Evolutionary conservation across 2,888 invertebrate genomes (phyloP).

Genomic region (Chloromyia formosa): DNA sequence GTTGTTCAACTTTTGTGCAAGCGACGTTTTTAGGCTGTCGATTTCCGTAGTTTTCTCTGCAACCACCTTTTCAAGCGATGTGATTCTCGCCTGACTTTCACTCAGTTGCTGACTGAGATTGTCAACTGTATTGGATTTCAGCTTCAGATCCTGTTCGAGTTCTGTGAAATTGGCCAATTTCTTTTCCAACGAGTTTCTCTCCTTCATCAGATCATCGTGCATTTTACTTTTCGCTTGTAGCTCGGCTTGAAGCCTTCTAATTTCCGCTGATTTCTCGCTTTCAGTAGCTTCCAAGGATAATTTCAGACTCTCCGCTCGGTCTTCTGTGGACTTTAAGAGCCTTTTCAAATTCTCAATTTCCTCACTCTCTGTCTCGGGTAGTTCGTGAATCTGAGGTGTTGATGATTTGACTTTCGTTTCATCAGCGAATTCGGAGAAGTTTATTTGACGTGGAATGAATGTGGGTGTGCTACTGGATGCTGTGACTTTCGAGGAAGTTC

Average conservation of each 20-base stretch:
- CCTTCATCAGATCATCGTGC: constrained; percentile 55
- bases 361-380: constrained; percentile 55
- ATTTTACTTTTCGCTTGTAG: constrained; percentile 65
- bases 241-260: constrained; percentile 65
- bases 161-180: constrained; percentile 47
- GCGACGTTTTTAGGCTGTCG: constrained; percentile 52
- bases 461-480: constrained; percentile 50
- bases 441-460: constrained; percentile 59
- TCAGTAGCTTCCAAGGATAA: constrained; percentile 45
- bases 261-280: constrained; percentile 64
- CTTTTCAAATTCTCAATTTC: constrained; percentile 69
- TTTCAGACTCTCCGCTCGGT: constrained; percentile 57
- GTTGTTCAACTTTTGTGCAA: constrained; percentile 1
- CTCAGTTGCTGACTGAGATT: constrained; percentile 52
- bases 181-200: constrained; percentile 42
- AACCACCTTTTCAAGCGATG: constrained; percentile 54
- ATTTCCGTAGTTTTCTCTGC: constrained; percentile 60
- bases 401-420: constrained; percentile 63
- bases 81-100: constrained; percentile 53
- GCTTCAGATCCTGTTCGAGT: constrained; percentile 51
- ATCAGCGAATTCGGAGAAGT: constrained; percentile 65
- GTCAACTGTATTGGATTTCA: constrained; percentile 48
- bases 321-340: constrained; percentile 66
- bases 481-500: constrained; percentile 16
- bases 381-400: constrained; percentile 55